Evolutionary conservation across 2,888 invertebrate species (phyloP), one percentile per base, ranked within the genome.

Genomic region (Adelognathus sp.): DNA sequence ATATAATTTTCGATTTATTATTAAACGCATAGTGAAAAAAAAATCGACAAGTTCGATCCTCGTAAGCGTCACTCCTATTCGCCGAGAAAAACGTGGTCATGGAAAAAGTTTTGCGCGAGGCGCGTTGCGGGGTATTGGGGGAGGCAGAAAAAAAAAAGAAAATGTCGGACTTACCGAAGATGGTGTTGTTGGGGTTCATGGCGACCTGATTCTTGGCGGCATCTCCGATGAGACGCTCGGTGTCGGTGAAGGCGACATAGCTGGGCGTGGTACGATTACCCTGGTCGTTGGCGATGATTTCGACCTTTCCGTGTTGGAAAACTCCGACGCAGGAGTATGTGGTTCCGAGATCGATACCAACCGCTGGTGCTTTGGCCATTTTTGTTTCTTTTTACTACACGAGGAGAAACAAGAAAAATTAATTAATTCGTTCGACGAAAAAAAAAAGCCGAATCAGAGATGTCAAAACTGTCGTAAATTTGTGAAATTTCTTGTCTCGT

Each of bases 281-380:
- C 86, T 94, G 93, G 82, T 93, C 93, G 81, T 94, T 94, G 82
- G 94, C 93, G 82, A 96, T 95, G 89, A 96, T 95, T 90, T 96
- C 95, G 88, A 96, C 95, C 87, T 95, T 95, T 72, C 96, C 95
- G 84, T 95, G 94, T 87, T 93, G 93, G 94, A 97, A 98, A 83
- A 98, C 97, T 87, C 97, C 97, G 85, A 98, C 97, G 90, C 97
- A 98, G 70, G 98, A 98, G 92, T 98, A 98, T 82, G 98, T 98
- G 86, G 98, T 98, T 85, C 98, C 98, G 92, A 98, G 94, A 93
- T 98, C 98, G 93, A 98, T 98, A 94, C 98, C 98, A 90, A 98
- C 95, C 91, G 97, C 97, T 90, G 96, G 97, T 94, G 96, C 95
- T 92, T 95, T 95, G 64, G 93, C 91, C 91, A 90, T 91, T 83